Conservation (phyloP, 2,888 invertebrate genomes). For the Sialis fuliginosa region DNA sequence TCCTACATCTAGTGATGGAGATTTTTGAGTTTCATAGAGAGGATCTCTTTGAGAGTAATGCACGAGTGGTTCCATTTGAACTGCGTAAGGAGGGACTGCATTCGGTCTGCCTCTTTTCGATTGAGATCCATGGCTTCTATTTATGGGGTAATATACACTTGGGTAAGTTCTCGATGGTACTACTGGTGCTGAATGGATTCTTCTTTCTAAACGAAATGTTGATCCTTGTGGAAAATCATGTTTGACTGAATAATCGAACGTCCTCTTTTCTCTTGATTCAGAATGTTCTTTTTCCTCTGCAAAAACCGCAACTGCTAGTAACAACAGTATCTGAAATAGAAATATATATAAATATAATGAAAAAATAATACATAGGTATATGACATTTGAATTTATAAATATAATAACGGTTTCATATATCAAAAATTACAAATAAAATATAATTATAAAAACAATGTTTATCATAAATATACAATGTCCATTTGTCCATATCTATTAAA, state of each 20-base stretch:
- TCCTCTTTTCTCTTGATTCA: constrained; percentile 26
- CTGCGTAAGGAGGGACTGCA: constrained; percentile 46
- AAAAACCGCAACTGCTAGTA: constrained; percentile 32
- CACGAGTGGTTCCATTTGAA: constrained; percentile 63
- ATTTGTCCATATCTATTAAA: no score
- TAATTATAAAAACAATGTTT: no score
- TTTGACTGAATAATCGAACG: constrained; percentile 38
- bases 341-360: no score
- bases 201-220: constrained; percentile 33
- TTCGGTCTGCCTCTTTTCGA: neutral
- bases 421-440: no score
- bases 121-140: neutral
- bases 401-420: no score
- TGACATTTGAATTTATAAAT: no score
- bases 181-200: constrained; percentile 31
- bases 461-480: no score
- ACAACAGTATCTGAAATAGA: constrained; percentile 25
- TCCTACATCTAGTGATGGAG: constrained; percentile 20
- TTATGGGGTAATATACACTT: neutral
- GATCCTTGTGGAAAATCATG: constrained; percentile 35
- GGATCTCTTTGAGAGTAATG: constrained; percentile 69
- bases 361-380: no score
- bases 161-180: neutral
- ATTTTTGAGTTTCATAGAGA: constrained; percentile 40
- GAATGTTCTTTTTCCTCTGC: constrained; percentile 26